Evolutionary conservation across 2,888 invertebrate species (phyloP).

Genomic region (Pyralis farinalis): DNA sequence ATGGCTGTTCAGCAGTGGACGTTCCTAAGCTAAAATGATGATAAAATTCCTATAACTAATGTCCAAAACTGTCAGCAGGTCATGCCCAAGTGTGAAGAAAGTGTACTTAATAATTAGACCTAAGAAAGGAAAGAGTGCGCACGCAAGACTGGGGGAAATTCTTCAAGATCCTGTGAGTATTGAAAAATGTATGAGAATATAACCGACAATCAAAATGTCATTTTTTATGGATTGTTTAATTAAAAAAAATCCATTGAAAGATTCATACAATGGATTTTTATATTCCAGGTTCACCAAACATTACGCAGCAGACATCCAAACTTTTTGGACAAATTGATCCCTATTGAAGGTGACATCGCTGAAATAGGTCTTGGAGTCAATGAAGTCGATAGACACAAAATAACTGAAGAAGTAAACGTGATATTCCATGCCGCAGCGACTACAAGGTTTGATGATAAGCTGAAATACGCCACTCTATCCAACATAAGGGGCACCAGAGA

Average conservation of each 20-base stretch:
- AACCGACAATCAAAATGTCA: no score
- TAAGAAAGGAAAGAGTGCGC: neutral
- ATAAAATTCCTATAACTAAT: no score
- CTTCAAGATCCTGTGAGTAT: neutral
- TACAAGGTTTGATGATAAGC: slow-evolving; percentile 89
- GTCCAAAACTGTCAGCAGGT: neutral
- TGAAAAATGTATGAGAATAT: no score
- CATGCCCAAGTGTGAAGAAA: neutral
- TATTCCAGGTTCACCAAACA: neutral
- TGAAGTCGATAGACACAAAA: slow-evolving; percentile 18
- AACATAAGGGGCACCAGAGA: slow-evolving; percentile 93
- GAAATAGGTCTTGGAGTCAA: neutral
- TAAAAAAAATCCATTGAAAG: no score
- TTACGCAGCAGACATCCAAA: neutral
- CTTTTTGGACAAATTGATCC: neutral
- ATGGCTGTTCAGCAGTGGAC: no score
- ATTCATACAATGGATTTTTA: no score
- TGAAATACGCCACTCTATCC: slow-evolving; percentile 90
- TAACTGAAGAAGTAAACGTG: slow-evolving; percentile 27
- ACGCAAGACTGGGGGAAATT: neutral
- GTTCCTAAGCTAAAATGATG: no score
- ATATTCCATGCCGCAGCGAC: slow-evolving; percentile 65
- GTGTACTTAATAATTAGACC: neutral
- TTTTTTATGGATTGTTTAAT: no score
- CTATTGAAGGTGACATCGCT: neutral